Evolutionary conservation across 2,888 invertebrate species (phyloP), one percentile per base, ranked within the genome.

Genomic region (Eristalis pertinax): DNA sequence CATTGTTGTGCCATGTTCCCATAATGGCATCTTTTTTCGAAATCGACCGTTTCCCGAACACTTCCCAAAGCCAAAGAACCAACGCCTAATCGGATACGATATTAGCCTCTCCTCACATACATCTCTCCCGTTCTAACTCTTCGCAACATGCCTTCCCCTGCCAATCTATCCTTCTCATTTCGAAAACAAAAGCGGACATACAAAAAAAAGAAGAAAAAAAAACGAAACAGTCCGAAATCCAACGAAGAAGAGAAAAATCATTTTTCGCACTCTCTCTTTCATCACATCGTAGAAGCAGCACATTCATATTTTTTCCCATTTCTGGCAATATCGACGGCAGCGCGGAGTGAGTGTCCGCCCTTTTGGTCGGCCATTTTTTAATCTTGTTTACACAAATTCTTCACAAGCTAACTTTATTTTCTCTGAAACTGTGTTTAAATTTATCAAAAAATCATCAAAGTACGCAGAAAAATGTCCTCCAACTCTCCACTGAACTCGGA

Each of bases 401-500:
- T 65, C 24, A 26, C 65, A 70, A 32, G 29, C 72, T n/a, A 79
- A 83, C 83, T 41, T 79, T 82, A 79, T 78, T 83, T 82, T 72
- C 35, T 41, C 32, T 24, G 7, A 64, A 68, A 68, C 65, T 75
- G 86, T 79, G 74, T 38, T 58, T 63, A 75, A 82, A 74, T 64
- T 56, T 1, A 35, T 19, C 0, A 15, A 22, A 74, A 73, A 82
- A 29, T 35, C 5, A 58, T 22, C 29, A 50, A 65, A 82, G 58
- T 70, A 19, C 8, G 15, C 7, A 13, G 19, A 0, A 75, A 87
- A 80, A 87, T 87, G 87, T 89, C 89, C 8, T 88, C 88, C 0
- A 85, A 85, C 73, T 88, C 89, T 60, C 89, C 89, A 1, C 83
- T 81, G 11, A 89, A 89, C 64, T 90, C 89, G 22, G 89, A 90